Evolutionary conservation across 2,113 vertebrate genomes (phyloP), one percentile per base, ranked within the genome.

Genomic region (Dipodomys ordii): DNA sequence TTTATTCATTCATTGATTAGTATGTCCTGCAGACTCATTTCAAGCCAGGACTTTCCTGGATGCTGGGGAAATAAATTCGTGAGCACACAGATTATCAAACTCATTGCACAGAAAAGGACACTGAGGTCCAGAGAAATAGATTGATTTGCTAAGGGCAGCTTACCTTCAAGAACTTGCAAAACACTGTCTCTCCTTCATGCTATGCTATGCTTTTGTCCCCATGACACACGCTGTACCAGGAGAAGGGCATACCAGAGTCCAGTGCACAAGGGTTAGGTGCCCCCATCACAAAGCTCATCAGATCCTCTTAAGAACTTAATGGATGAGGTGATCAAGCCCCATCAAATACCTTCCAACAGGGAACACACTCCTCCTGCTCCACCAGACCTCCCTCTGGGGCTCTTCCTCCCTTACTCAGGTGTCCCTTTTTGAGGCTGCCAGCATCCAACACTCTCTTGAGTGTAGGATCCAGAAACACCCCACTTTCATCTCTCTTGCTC

Each of bases 101-200:
- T 44, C 79, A 90, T 76, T 77, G 76, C 76, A 83, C 85, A 90
- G 88, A 80, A 90, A 93, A 85, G 67, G 78, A 88, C 91, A 72
- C 64, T 6, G 30, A 88, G 67, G 32, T 82, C 71, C 49, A 78
- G 83, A 85, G n/a, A 79, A 25, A 84, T 27, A 23, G 27, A 4
- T 27, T 60, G 60, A 87, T 46, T 78, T 44, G 28, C 46, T 77
- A 35, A 64, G 82, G 35, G 10, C 10, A 25, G 23, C 64, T 76
- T 39, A 12, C 44, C 60, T 49, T 30, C 4, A 9, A 35, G 74
- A 49, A 49, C 6, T 16, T 67, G 27, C 22, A 87, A 23, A n/a
- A 10, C 35, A 7, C 13, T 64, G 9, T 60, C 60, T 4, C 1
- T 5, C 19, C 57, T 22, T 78, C 32, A 44, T 57, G 19, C 76